phyloP scores from a whole-genome alignment of 2,113 vertebrate species.

The Polypterus senegalus region DNA sequence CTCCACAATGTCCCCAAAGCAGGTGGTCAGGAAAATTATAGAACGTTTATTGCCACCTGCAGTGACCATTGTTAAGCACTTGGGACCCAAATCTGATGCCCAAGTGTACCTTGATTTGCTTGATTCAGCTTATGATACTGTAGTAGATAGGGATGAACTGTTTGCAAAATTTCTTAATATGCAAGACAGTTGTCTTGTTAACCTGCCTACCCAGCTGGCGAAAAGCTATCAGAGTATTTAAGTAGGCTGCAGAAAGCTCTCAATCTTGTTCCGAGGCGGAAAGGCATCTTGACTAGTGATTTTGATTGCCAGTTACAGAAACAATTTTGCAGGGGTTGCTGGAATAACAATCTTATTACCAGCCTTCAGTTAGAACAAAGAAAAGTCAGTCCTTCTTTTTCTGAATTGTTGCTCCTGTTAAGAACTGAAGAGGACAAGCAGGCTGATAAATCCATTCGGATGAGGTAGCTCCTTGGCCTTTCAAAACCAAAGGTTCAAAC shows the following conservation, averaged over 20 bases:
- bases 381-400: conserved; percentile 10
- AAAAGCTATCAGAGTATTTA: conserved; percentile 28
- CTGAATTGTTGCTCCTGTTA: conserved; percentile 7
- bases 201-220: too few species aligned
- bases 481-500: conserved; percentile 6
- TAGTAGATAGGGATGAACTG: conserved; percentile 7
- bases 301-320: conserved; percentile 3
- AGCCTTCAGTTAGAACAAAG: conserved; percentile 14
- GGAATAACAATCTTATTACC: conserved; percentile 8
- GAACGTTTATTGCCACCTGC: conserved; percentile 17
- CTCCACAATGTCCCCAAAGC: conserved; percentile 12
- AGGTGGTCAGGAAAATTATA: conserved; percentile 9
- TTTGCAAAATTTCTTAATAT: conserved; percentile 16
- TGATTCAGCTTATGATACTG: conserved; percentile 13
- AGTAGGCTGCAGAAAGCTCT: conserved; percentile 28
- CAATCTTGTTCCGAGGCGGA: conserved; percentile 19
- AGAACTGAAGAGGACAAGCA: conserved; percentile 16
- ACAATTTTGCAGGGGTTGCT: conserved; percentile 18
- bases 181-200: too few species aligned
- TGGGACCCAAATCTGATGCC: conserved; percentile 33
- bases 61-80: conserved; percentile 37
- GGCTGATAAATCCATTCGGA: not conserved
- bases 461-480: conserved; percentile 10
- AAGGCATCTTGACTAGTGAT: conserved; percentile 27
- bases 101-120: conserved; percentile 39